phyloP scores from a whole-genome alignment of 2,113 vertebrate genomes.

The Myanophis thanlyinensis region DNA sequence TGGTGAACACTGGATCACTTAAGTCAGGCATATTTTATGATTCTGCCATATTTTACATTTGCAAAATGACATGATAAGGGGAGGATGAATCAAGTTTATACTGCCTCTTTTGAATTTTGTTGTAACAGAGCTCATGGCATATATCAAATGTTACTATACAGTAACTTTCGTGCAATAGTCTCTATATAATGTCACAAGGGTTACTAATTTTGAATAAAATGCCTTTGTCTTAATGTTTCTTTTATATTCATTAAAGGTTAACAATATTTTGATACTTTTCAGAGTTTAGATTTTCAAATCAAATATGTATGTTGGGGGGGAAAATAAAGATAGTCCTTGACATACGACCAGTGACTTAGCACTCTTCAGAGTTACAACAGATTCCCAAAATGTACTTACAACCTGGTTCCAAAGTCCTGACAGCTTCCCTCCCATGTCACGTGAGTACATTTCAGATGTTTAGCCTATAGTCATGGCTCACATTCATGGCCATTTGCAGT shows the following conservation, averaged over 20 bases:
- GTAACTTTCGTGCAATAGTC: conserved; percentile 5
- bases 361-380: too few relatives aligned
- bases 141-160: conserved; percentile 2
- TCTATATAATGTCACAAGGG: background rate
- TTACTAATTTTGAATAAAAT: conserved; percentile 11
- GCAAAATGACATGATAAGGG: background rate
- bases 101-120: conserved; percentile 7
- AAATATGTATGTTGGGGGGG: background rate
- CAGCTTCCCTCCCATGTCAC: too few relatives aligned
- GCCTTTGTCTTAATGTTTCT: background rate
- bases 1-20: background rate
- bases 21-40: background rate
- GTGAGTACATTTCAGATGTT: too few relatives aligned
- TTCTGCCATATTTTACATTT: background rate
- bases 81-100: background rate
- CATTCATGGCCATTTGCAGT: too few relatives aligned
- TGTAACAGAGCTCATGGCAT: conserved; percentile 6
- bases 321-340: background rate
- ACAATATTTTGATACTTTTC: background rate
- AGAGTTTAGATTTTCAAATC: background rate
- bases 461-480: too few relatives aligned
- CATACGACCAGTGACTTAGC: too few relatives aligned
- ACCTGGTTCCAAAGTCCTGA: too few relatives aligned
- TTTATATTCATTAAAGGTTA: background rate
- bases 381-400: too few relatives aligned